phyloP scores from a whole-genome alignment of 2,888 invertebrate species.

The Acronicta alni region DNA sequence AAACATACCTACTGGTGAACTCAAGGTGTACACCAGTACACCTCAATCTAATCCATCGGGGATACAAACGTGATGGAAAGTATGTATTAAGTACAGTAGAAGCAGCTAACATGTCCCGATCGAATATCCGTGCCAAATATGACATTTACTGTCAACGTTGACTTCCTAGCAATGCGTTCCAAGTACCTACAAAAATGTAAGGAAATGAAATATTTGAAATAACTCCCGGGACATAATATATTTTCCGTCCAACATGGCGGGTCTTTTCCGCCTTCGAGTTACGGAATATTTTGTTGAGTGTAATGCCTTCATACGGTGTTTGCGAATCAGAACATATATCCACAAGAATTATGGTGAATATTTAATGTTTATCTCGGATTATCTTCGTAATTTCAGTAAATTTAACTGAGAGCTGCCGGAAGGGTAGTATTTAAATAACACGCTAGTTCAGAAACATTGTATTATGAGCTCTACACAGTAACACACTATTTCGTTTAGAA shows the following conservation, averaged over 20 bases:
- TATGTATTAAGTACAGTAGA: neutral
- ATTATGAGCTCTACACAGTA: too few species aligned
- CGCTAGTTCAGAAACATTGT: too few species aligned
- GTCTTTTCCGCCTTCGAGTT: slow-evolving; percentile 12
- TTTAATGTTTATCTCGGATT: slow-evolving; percentile 15
- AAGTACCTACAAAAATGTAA: slow-evolving; percentile 29
- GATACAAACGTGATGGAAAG: neutral
- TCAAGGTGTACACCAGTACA: too few species aligned
- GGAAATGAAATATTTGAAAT: slow-evolving; percentile 50
- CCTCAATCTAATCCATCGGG: too few species aligned
- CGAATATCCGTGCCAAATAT: slow-evolving; percentile 20
- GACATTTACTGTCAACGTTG: slow-evolving; percentile 6
- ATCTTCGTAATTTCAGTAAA: slow-evolving; percentile 1
- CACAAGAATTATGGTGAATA: slow-evolving; percentile 11
- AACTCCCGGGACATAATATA: slow-evolving; percentile 33
- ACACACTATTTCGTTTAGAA: too few species aligned
- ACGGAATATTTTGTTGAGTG: slow-evolving; percentile 19
- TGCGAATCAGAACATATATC: slow-evolving; percentile 8
- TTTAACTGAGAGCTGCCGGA: neutral
- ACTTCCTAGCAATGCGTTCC: slow-evolving; percentile 10
- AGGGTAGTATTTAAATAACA: neutral
- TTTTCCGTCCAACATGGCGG: slow-evolving; percentile 31
- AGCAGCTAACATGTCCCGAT: slow-evolving; percentile 16
- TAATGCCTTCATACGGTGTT: slow-evolving; percentile 18
- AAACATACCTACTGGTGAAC: too few species aligned